Evolutionary conservation across 2,888 invertebrate genomes (phyloP), one percentile per base, ranked within the genome.

Genomic region (Acholoe squamosa): DNA sequence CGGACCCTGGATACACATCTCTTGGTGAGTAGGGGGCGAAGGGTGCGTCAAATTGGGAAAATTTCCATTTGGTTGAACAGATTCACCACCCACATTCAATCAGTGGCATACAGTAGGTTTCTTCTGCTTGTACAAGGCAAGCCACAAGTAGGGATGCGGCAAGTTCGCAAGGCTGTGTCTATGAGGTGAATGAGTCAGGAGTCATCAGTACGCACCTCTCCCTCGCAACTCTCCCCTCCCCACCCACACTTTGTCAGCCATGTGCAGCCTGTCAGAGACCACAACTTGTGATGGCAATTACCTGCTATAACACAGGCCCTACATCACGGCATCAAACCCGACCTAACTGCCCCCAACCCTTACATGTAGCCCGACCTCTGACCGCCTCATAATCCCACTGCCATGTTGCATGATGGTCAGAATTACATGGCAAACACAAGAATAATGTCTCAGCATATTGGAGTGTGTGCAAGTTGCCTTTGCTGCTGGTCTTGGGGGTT

Each of bases 261-360:
- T 71, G 28, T 71, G 71, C 71, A 14, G 14, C 3, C 14, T 71
- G 71, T 71, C 71, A 28, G 71, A 14, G 71, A 25, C 31, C 28
- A 25, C 25, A 71, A 71, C 71, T 71, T 71, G 28, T 71, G 71
- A 71, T n/a, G 71, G 28, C 71, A 71, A 71, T 71, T 71, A 71
- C 71, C 28, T 28, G 71, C 71, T 71, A 28, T 7, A n/a, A 71
- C n/a, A 14, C 28, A 5, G 28, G 31, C 28, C 71, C 71, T 71
- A 71, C 71, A 71, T 71, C 71, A 71, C 31, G 3, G 71, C 25
- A 71, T 22, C 31, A 14, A 71, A 28, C 61, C 61, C 61, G 19
- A n/a, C 61, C 61, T 19, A 7, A n/a, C 61, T n/a, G 22, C 22
- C 61, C 22, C 61, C 1, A 19, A 1, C 61, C 61, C 19, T 43